A percentile compares a stretch with the other conserved stretches of the same genome.
Conservation (phyloP, 2,888 invertebrate genomes). For the Spodoptera littoralis region DNA sequence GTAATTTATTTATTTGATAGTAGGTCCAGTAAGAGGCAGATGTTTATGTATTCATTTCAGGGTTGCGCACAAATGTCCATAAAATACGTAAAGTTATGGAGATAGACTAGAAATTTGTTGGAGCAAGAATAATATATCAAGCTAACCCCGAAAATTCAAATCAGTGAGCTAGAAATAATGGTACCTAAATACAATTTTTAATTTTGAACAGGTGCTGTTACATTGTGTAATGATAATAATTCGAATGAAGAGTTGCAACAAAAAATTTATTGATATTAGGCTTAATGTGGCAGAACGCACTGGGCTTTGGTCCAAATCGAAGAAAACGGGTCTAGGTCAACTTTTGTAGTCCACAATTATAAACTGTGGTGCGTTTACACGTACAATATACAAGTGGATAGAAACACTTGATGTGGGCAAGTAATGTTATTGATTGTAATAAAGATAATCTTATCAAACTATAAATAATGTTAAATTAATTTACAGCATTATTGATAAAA, state of each 20-base stretch:
- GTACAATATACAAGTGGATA: conserved; percentile 20
- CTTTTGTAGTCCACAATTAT: conserved; percentile 55
- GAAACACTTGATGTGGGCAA: conserved; percentile 28
- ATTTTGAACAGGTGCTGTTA: conserved; percentile 27
- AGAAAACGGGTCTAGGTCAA: conserved; percentile 80
- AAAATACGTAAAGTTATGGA: conserved; percentile 11
- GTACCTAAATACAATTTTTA: conserved; percentile 24
- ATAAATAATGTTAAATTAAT: conserved; percentile 33
- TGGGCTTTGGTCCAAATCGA: conserved; percentile 80
- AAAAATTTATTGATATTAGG: conserved; percentile 64
- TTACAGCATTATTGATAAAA: conserved; percentile 14
- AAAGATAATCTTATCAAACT: conserved; percentile 58
- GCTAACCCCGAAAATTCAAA: neutral
- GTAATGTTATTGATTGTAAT: conserved; percentile 48
- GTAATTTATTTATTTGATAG: conserved; percentile 40
- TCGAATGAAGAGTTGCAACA: conserved; percentile 54
- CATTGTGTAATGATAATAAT: conserved; percentile 37
- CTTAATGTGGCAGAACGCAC: conserved; percentile 67
- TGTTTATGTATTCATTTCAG: conserved; percentile 30
- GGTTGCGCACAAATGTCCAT: conserved; percentile 16
- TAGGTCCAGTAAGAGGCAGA: conserved; percentile 6
- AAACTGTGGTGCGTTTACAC: conserved; percentile 31
- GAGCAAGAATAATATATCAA: too few species aligned
- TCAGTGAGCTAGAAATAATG: conserved; percentile 25
- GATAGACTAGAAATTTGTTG: neutral